A percentile compares a stretch with the other conserved stretches of the same genome.
phyloP scores from a whole-genome alignment of 2,797 vertebrate species.

The Arrhamphus sclerolepis region DNA sequence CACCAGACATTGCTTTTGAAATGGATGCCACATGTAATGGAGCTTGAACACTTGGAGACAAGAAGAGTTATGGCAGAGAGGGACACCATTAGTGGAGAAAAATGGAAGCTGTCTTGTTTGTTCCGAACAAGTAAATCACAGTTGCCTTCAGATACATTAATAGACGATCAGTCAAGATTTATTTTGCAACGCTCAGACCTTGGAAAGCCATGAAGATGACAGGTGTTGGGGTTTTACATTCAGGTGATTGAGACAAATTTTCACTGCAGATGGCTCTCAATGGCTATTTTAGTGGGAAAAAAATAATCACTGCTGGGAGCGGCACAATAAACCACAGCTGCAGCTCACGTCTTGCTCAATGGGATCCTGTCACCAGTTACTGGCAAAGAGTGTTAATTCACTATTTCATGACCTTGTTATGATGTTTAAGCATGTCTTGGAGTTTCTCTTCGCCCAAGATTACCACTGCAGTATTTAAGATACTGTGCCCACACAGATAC shows the following conservation, averaged over 20 bases:
- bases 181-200: constrained; percentile 65
- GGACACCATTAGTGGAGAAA: constrained; percentile 76
- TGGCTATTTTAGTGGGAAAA: constrained; percentile 23
- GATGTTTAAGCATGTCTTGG: constrained; percentile 20
- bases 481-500: constrained; percentile 27
- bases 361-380: constrained; percentile 20
- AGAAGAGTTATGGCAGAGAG: constrained; percentile 68
- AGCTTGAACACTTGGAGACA: constrained; percentile 67
- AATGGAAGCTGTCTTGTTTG: constrained; percentile 76
- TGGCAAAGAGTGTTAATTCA: not conserved
- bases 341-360: constrained; percentile 31
- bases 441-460: constrained; percentile 2
- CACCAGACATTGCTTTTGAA: constrained; percentile 38
- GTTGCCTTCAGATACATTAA: constrained; percentile 72
- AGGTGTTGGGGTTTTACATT: constrained; percentile 43
- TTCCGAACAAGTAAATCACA: constrained; percentile 75
- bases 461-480: constrained; percentile 14
- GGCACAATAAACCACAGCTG: not conserved
- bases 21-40: constrained; percentile 67
- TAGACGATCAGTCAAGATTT: constrained; percentile 76
- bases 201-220: constrained; percentile 44
- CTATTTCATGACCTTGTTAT: constrained; percentile 23
- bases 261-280: constrained; percentile 21
- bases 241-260: constrained; percentile 56
- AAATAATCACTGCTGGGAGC: constrained; percentile 9